These are phyloP conservation scores for Petrocephalus sullivani DNA, from an alignment of 2,797 vertebrate species.

Conservation along the genomic window DNA sequence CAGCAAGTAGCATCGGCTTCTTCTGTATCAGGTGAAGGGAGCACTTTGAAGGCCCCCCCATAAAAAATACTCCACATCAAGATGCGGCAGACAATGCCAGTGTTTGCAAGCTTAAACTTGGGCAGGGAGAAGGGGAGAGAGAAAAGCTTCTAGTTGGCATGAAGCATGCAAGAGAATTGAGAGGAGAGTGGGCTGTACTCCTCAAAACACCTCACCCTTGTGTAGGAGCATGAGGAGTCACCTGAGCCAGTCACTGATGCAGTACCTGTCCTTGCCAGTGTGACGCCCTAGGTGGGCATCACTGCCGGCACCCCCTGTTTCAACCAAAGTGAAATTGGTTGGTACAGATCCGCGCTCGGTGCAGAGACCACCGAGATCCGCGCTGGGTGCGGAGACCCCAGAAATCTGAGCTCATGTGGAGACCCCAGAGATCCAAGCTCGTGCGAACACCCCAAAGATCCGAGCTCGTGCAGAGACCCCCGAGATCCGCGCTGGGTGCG, in stretches of 20 bases:
- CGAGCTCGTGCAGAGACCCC: neutral
- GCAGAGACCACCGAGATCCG: too few relatives aligned
- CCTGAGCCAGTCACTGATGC: neutral
- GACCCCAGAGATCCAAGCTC: too few relatives aligned
- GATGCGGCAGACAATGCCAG: constrained; percentile 59
- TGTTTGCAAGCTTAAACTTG: constrained; percentile 63
- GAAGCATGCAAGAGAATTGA: constrained; percentile 74
- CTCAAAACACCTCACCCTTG: neutral
- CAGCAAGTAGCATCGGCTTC: neutral
- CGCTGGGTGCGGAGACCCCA: too few relatives aligned
- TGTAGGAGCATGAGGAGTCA: neutral
- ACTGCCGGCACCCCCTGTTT: neutral
- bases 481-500: neutral
- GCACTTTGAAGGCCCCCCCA: neutral
- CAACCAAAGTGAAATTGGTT: too few relatives aligned
- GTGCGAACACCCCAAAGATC: too few relatives aligned
- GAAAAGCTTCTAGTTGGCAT: constrained; percentile 24
- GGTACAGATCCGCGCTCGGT: too few relatives aligned
- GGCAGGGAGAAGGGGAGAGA: constrained; percentile 44
- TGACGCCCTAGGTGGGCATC: neutral
- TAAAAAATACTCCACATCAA: neutral
- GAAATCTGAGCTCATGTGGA: too few relatives aligned
- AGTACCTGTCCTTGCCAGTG: neutral
- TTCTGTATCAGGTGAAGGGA: neutral
- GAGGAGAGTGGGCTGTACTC: constrained; percentile 25